Base-by-base conservation (phyloP, 1,140 invertebrate species). In the Cherax destructor region DNA sequence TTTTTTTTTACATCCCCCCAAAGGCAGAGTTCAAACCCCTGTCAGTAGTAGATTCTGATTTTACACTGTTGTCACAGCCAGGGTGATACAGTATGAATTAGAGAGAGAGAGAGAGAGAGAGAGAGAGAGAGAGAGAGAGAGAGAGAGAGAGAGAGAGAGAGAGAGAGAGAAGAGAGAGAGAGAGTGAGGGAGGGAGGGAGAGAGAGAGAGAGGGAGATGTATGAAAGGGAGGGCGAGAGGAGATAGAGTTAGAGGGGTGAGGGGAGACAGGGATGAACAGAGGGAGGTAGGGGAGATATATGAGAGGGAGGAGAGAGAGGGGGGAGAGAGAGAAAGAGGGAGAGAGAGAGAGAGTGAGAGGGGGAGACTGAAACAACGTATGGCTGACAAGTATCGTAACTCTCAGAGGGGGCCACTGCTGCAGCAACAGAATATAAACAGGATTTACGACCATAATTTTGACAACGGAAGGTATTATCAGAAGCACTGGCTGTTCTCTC, bases 401-500 rank as follows among this genome's bases (percentile, higher is more conserved):
- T 91, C 89, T 79, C 61, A 86, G 69, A 76, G 56, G 89, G 83
- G 74, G 56, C 52, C 74, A 83, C 65, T 76, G 83, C 89, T 85
- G 89, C 89, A 61, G 83, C 89, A 91, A 91, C 89, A 91, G 89
- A 91, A 91, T 91, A 91, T 91, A 86, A 91, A 91, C 83, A 86
- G 89, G 89, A 91, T 86, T 85, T 91, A 91, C 80, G 83, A 61
- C 49, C 83, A 86, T 91, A 91, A 91, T 91, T 91, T 91, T 91
- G 89, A 91, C 89, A 91, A 91, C 80, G 89, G 89, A 91, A 91
- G 81, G 83, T 91, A 91, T 91, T 91, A 91, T 85, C 89, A 85
- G 69, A 79, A 85, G 80, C 89, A 79, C 89, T 91, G 74, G 83
- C 89, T 69, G 61, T 69, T 85, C 89, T 85, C 89, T 91, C 89